Base-by-base conservation (phyloP, 2,888 invertebrate genomes). In the Lasioglossum figueresi region DNA sequence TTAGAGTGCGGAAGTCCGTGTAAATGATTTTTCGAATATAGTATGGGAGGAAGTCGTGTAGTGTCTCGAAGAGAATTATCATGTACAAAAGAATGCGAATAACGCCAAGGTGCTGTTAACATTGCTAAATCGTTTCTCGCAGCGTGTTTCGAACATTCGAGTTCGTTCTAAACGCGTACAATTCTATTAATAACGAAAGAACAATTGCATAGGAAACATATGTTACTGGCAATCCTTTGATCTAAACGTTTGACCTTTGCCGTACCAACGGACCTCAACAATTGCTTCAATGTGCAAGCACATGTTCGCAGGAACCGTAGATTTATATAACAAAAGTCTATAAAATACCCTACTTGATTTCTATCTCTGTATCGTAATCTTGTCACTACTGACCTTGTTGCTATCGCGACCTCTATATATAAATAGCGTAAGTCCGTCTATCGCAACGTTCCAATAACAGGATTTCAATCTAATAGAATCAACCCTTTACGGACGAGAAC, bases 311-410 rank as follows among this genome's bases (percentile, higher is more conserved):
- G 8, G 63, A 63, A 63, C 16, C 31, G 63, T 2, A 63, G 63
- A 63, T 63, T 63, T 59, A 59, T 59, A 59, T 59, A 59, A 59
- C 27, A 59, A 59, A 59, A 27, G 59, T 27, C 59, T 59, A 27
- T 59, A 14, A 59, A 59, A 27, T 27, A 14, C 4, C 59, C 5
- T 59, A 5, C 27, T 12, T 4, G 27, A 59, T 59, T 59, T 59
- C 12, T 59, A 27, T 59, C 59, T 59, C 59, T 27, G 27, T 3
- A 59, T 27, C 4, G 59, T 59, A 59, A 59, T 59, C 27, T 59
- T 4, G 59, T 59, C 59, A 16, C 14, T 14, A 6, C 14, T 59
- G 59, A 59, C 27, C 27, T 27, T 27, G 59, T 27, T 59, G 59
- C 14, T 59, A 16, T 31, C 59, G 12, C 27, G 27, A 59, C 59